Conservation (phyloP, 2,797 vertebrate genomes). For the Chelmon rostratus region DNA sequence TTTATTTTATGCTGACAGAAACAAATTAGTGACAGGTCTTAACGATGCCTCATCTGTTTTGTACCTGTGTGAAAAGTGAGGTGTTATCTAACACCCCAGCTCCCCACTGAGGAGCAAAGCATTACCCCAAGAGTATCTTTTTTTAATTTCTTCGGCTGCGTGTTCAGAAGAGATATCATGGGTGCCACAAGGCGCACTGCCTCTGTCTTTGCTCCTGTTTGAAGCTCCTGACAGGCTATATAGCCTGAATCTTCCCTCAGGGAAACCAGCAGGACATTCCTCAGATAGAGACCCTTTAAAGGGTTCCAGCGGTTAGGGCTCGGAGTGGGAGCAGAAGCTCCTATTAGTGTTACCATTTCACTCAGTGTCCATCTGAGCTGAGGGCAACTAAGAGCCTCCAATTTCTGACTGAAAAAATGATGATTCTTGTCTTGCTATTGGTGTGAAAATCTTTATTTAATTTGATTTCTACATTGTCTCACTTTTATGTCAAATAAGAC, state of each 20-base stretch:
- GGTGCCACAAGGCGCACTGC: slow-evolving; percentile 53
- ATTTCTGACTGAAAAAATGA: slow-evolving; percentile 14
- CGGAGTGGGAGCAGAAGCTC: slow-evolving; percentile 50
- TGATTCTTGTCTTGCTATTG: slow-evolving; percentile 30
- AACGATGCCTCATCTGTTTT: slow-evolving; percentile 65
- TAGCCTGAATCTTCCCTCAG: slow-evolving; percentile 71
- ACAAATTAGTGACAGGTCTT: slow-evolving; percentile 65
- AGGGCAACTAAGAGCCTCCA: slow-evolving; percentile 60
- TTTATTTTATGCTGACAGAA: slow-evolving; percentile 63
- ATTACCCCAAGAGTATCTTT: slow-evolving; percentile 40
- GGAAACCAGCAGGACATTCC: slow-evolving; percentile 75
- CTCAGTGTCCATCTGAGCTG: slow-evolving; percentile 52
- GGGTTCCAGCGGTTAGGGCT: slow-evolving; percentile 52
- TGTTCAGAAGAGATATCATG: slow-evolving; percentile 77
- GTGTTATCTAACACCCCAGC: slow-evolving; percentile 65
- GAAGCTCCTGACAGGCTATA: slow-evolving; percentile 75
- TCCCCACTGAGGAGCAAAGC: slow-evolving; percentile 48
- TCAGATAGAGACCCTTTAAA: slow-evolving; percentile 72
- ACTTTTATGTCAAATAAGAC: slow-evolving; percentile 9
- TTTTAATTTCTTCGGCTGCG: slow-evolving; percentile 59
- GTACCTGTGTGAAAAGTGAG: slow-evolving; percentile 63
- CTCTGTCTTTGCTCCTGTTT: slow-evolving; percentile 75
- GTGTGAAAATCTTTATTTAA: slow-evolving; percentile 31
- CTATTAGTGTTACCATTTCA: slow-evolving; percentile 63
- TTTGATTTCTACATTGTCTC: slow-evolving; percentile 12